phyloP scores from a whole-genome alignment of 2,797 vertebrate genomes.

The Meda fulgida region DNA sequence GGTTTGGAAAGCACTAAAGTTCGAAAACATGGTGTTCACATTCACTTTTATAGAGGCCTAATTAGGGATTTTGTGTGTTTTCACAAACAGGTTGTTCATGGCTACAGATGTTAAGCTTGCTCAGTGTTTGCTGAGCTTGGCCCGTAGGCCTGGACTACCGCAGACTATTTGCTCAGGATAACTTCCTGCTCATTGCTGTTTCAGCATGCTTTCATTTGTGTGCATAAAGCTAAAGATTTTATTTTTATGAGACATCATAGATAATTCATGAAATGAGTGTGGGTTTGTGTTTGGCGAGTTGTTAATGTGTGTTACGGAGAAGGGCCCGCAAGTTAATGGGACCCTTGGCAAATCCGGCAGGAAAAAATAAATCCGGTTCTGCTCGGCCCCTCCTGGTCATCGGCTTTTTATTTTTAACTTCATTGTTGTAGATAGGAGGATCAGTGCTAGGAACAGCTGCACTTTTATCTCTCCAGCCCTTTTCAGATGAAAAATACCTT shows the following conservation, averaged over 20 bases:
- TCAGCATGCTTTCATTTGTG: conserved; percentile 16
- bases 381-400: conserved; percentile 51
- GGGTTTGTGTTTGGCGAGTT: conserved; percentile 16
- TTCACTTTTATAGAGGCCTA: conserved; percentile 65
- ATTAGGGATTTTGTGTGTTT: conserved; percentile 67
- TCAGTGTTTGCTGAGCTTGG: conserved; percentile 58
- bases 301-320: conserved; percentile 26
- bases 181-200: conserved; percentile 45
- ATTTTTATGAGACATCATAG: background rate
- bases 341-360: conserved; percentile 57
- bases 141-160: conserved; percentile 54
- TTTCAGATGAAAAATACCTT: conserved; percentile 22
- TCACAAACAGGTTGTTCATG: conserved; percentile 68
- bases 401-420: conserved; percentile 61
- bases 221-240: conserved; percentile 5
- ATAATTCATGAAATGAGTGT: conserved; percentile 25
- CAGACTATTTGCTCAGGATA: conserved; percentile 50
- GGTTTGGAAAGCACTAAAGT: conserved; percentile 54
- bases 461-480: conserved; percentile 42
- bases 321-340: conserved; percentile 46
- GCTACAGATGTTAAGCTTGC: conserved; percentile 65
- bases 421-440: conserved; percentile 58
- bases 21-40: conserved; percentile 66
- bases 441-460: conserved; percentile 36
- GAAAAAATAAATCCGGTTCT: conserved; percentile 59